Conservation (phyloP, 2,113 vertebrate species). For the Planiliza haematocheilus region DNA sequence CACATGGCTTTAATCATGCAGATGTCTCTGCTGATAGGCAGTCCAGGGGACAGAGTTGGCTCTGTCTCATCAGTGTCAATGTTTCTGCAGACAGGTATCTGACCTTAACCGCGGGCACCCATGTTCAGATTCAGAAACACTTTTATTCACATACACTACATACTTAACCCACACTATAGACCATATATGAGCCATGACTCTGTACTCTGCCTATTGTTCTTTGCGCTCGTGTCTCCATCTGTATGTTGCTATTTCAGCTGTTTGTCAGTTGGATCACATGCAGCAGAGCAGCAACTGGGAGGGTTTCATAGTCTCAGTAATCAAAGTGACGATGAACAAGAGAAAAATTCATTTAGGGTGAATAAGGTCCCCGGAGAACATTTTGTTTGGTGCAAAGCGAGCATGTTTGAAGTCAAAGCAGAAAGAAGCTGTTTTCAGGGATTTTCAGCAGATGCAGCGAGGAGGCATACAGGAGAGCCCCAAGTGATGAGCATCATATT, state of each 20-base stretch:
- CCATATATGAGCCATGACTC: slow-evolving; percentile 15
- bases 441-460: slow-evolving; percentile 43
- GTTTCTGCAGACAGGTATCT: slow-evolving; percentile 37
- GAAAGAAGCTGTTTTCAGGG: slow-evolving; percentile 53
- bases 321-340: slow-evolving; percentile 57
- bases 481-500: slow-evolving; percentile 60
- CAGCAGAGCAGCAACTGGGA: slow-evolving; percentile 28
- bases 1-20: slow-evolving; percentile 70
- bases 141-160: slow-evolving; percentile 16
- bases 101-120: slow-evolving; percentile 18
- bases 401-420: slow-evolving; percentile 45
- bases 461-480: slow-evolving; percentile 39
- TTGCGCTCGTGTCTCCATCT: slow-evolving; percentile 30
- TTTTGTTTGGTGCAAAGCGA: slow-evolving; percentile 60
- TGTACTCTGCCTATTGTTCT: slow-evolving; percentile 9
- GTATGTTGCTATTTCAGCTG: slow-evolving; percentile 65
- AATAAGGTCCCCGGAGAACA: slow-evolving; percentile 53
- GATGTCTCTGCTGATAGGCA: slow-evolving; percentile 62
- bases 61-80: slow-evolving; percentile 39
- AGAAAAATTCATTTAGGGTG: slow-evolving; percentile 56
- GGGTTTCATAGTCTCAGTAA: slow-evolving; percentile 47
- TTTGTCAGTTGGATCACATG: slow-evolving; percentile 54
- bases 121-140: slow-evolving; percentile 41
- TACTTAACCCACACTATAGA: too few relatives aligned
- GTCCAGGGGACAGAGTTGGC: slow-evolving; percentile 41